Percentiles rank a stretch among this genome's conserved stretches.
These are phyloP conservation scores for Bombus balteatus DNA, from an alignment of 1,140 invertebrate species.

Conservation along the genomic window DNA sequence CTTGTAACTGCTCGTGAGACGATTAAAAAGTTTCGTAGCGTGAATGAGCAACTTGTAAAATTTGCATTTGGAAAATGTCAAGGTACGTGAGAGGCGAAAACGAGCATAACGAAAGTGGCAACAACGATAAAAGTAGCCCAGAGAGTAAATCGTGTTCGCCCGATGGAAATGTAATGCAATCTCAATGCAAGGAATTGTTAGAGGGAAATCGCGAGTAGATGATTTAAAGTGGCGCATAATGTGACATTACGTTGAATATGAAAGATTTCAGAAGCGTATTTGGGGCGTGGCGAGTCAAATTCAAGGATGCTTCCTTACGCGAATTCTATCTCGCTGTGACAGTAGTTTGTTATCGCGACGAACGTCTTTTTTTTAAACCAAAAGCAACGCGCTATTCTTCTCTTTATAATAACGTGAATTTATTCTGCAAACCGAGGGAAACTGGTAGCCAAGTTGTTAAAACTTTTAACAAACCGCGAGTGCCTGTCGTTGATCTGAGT, in stretches of 20 bases:
- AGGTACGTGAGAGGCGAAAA: neutral
- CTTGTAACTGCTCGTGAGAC: too few relatives aligned
- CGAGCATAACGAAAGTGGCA: slow-evolving; percentile 7
- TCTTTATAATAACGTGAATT: neutral
- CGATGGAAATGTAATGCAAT: neutral
- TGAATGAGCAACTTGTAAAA: neutral
- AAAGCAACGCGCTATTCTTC: neutral
- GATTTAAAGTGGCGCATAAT: neutral
- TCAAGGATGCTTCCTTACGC: neutral
- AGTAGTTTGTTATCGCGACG: too few relatives aligned
- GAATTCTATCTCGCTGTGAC: too few relatives aligned
- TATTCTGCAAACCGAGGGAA: neutral
- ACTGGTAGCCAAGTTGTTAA: neutral
- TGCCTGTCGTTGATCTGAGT: neutral
- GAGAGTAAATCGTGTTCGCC: neutral
- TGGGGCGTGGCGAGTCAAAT: neutral
- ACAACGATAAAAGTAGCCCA: neutral
- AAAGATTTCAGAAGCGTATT: neutral
- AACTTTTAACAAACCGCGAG: neutral
- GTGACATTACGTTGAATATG: neutral
- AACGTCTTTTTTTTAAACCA: neutral
- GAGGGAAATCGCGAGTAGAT: too few relatives aligned
- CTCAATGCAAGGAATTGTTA: neutral
- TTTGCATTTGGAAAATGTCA: slow-evolving; percentile 8
- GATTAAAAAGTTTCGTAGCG: neutral